Conservation (phyloP, 2,113 vertebrate species). For the Pachycephala philippinensis region DNA sequence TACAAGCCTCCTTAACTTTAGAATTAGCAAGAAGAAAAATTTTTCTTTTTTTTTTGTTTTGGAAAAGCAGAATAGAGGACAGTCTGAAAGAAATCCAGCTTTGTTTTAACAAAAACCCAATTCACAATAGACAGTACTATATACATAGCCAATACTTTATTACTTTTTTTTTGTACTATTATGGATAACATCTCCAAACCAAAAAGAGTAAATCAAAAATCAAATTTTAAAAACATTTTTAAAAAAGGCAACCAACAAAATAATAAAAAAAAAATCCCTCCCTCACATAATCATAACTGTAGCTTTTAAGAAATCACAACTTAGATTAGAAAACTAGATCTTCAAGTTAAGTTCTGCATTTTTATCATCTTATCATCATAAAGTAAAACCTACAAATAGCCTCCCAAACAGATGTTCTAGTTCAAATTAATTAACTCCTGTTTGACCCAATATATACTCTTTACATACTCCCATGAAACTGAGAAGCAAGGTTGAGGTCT, state of each 20-base stretch:
- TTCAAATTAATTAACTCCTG: neutral
- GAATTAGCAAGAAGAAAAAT: neutral
- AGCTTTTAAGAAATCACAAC: neutral
- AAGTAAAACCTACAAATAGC: neutral
- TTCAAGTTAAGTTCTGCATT: neutral
- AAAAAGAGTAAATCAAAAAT: neutral
- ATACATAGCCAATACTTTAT: neutral
- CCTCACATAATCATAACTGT: neutral
- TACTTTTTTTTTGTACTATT: neutral
- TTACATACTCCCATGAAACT: neutral
- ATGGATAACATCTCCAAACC: neutral
- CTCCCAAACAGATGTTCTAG: neutral
- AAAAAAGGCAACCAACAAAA: neutral
- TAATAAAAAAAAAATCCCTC: neutral
- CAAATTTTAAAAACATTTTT: neutral
- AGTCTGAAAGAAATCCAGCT: neutral
- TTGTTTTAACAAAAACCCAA: neutral
- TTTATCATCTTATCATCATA: neutral
- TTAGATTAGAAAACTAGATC: neutral
- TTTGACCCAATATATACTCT: neutral
- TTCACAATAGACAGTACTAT: neutral
- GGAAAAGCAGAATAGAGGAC: neutral
- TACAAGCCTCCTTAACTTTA: neutral
- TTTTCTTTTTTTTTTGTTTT: neutral
- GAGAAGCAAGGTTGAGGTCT: neutral